Evolutionary conservation across 2,113 vertebrate genomes (phyloP).

Genomic region (Pseudorectes ferrugineus): DNA sequence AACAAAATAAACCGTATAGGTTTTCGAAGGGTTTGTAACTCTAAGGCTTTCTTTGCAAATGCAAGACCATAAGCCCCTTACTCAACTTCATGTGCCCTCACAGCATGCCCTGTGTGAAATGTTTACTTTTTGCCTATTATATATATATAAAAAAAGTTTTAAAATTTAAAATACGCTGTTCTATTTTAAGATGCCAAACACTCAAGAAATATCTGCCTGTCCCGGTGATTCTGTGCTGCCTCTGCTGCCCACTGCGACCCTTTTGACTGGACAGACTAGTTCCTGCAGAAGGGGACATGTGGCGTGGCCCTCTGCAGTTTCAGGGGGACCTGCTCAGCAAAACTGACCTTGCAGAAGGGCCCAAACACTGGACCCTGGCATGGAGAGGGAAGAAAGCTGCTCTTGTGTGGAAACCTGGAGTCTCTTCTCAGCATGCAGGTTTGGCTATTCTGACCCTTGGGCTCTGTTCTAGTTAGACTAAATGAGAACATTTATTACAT

Average conservation of each 20-base stretch:
- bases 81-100: not conserved
- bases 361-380: not conserved
- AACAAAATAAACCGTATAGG: not conserved
- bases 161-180: not conserved
- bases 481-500: not conserved
- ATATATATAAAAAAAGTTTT: not conserved
- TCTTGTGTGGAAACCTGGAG: not conserved
- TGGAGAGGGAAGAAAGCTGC: not conserved
- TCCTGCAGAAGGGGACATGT: not conserved
- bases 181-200: not conserved
- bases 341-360: not conserved
- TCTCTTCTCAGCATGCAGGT: not conserved
- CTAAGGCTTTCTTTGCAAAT: not conserved
- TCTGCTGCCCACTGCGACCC: not conserved
- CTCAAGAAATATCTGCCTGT: not conserved
- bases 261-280: not conserved
- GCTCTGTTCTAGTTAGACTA: not conserved
- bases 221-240: not conserved
- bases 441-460: slow-evolving; percentile 17
- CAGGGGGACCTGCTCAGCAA: not conserved
- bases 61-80: not conserved
- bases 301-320: accelerated
- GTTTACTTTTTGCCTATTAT: not conserved
- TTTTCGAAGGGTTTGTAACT: not conserved
- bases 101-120: not conserved